Base-by-base conservation (phyloP, 2,888 invertebrate genomes). In the Horisme vitalbata region DNA sequence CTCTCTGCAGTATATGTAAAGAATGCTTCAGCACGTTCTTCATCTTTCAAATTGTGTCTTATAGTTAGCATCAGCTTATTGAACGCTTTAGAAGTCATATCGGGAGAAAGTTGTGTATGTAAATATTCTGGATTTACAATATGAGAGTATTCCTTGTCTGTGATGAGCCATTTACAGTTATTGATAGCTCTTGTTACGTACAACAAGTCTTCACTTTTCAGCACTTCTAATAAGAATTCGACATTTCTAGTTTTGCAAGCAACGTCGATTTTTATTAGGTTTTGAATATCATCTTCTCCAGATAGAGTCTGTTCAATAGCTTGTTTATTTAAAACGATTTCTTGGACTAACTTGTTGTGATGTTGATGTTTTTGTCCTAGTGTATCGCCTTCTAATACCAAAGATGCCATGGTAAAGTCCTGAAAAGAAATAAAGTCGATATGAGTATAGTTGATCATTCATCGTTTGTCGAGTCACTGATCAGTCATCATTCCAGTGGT, bases 61-160 rank as follows among this genome's bases (percentile, higher is more conserved):
- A 86, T 72, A 12, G 65, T 60, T 7, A 81, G 62, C 41, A 79
- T 51, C 2, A 86, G 54, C 60, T 83, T 85, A 20, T 70, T 71
- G 26, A 68, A 63, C 5, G 78, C 79, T 63, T 74, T 76, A 5
- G 65, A 53, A 21, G 66, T 75, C 82, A 87, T 83, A 24, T 66
- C 56, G 4, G 77, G 84, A 24, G 71, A 71, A 1, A 85, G 59
- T 28, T 73, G 47, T 2, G 61, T 54, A 41, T 76, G 54, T 5
- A 86, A 57, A 54, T 79, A 75, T 32, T 75, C 57, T 3, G 85
- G 82, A 47, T 86, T 82, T 35, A 87, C 66, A 32, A 85, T 71
- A 51, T 79, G 56, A 3, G 70, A 68, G 47, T 80, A 80, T 41
- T 78, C 59, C 4, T 61, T 52, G 14, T 85, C 79, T 1, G 71